A percentile compares a stretch with the other conserved stretches of the same genome.
Conservation (phyloP, 2,888 invertebrate genomes). For the Cantharis rufa region DNA sequence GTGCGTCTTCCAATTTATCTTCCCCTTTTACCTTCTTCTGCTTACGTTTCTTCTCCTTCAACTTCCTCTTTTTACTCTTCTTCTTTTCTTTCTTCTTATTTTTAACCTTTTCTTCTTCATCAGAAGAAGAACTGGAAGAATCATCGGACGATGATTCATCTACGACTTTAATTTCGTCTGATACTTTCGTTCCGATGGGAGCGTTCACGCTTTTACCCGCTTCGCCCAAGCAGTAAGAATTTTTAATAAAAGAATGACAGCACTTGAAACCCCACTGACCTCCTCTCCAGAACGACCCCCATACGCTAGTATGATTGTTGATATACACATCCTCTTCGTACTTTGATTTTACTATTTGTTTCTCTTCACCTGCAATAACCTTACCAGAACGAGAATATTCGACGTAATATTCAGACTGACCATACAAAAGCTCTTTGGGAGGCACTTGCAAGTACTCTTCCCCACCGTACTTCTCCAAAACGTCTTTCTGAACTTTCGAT, state of each 20-base stretch:
- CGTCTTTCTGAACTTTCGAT: constrained; percentile 78
- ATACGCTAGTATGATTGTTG: constrained; percentile 93
- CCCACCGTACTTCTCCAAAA: constrained; percentile 94
- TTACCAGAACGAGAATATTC: constrained; percentile 95
- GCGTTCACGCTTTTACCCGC: constrained; percentile 57
- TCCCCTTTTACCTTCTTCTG: constrained; percentile 53
- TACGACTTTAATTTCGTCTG: constrained; percentile 30
- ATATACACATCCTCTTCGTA: constrained; percentile 93
- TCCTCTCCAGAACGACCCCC: constrained; percentile 94
- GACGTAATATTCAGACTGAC: constrained; percentile 94
- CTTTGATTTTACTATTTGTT: constrained; percentile 79
- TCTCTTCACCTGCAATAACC: constrained; percentile 84
- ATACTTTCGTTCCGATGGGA: constrained; percentile 39
- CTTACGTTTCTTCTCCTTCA: constrained; percentile 52
- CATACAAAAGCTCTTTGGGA: constrained; percentile 84
- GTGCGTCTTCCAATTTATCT: constrained; percentile 66
- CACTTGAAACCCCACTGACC: constrained; percentile 97
- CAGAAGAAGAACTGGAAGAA: constrained; percentile 26
- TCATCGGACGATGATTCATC: constrained; percentile 27
- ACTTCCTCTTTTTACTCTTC: constrained; percentile 55
- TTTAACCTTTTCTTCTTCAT: constrained; percentile 31
- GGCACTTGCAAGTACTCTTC: constrained; percentile 88
- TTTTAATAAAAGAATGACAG: constrained; percentile 89
- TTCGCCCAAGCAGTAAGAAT: constrained; percentile 87
- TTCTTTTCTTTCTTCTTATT: constrained; percentile 30